phyloP scores from a whole-genome alignment of 2,797 vertebrate genomes.

The Euphonia xanthogaster region DNA sequence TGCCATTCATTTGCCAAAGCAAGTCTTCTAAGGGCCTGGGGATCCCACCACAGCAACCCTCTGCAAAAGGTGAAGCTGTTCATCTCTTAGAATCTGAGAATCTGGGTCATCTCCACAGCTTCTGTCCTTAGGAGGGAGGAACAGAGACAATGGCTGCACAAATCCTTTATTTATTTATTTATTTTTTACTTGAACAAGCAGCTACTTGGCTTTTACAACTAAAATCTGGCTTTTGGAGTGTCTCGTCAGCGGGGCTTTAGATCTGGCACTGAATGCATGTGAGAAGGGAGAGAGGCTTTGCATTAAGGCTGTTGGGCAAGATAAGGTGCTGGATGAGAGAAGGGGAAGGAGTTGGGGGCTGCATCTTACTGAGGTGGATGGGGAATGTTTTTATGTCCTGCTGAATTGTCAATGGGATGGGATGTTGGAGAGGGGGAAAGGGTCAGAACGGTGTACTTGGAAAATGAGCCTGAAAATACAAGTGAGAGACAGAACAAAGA shows the following conservation, averaged over 20 bases:
- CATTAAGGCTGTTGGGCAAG: neutral
- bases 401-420: neutral
- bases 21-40: neutral
- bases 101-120: neutral
- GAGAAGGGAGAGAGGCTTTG: neutral
- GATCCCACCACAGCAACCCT: neutral
- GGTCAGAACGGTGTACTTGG: neutral
- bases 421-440: neutral
- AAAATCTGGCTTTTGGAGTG: neutral
- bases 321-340: neutral
- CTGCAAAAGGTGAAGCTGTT: neutral
- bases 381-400: neutral
- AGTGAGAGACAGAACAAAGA: neutral
- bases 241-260: neutral
- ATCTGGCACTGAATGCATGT: neutral
- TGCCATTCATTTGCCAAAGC: neutral
- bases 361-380: neutral
- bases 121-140: neutral
- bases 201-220: neutral
- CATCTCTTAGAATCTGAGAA: accelerated
- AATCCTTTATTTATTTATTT: neutral
- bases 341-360: neutral
- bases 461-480: neutral
- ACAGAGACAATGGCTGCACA: neutral
- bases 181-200: neutral